Base-by-base conservation (phyloP, 2,113 vertebrate species). In the Elaphurus davidianus region DNA sequence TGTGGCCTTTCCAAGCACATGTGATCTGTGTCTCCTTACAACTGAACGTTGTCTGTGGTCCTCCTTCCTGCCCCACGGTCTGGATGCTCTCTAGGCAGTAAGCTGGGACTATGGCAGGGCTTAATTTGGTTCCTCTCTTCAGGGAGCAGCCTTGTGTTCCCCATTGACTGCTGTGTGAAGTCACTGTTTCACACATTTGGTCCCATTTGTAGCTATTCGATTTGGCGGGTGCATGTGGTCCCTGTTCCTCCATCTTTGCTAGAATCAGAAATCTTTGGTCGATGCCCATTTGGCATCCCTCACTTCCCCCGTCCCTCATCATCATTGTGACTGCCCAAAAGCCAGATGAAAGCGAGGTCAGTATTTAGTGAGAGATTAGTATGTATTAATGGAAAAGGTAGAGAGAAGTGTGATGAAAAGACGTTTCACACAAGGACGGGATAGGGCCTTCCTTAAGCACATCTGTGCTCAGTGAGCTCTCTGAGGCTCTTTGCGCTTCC, bases 391-490 rank as follows among this genome's bases (percentile, higher is more conserved):
- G 21, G 85, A 92, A 78, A 89, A 87, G 45, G 10, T 50, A 43
- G 59, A 30, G 30, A 40, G 7, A 95, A 90, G 9, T 91, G n/a
- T 50, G 60, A 94, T 40, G 36, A 86, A 86, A 87, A 62, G 14
- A 15, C 6, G 2, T 47, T 95, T 85, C 79, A 57, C 92, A 78
- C 33, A 83, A 40, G 27, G 40, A 13, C 45, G 4, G 10, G n/a
- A 95, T 19, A 94, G n/a, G 27, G 76, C 60, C 14, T 71, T 86
- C 27, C n/a, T 17, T 60, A 17, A 52, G 67, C n/a, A 27, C 55
- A 86, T 86, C 82, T 78, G 76, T 89, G 86, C 67, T 94, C 92
- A 91, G 90, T 93, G 64, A 87, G 87, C 88, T 67, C 55, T 81
- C 88, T 79, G 67, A 74, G 36, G 23, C 45, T 85, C 59, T 90